Evolutionary conservation across 2,888 invertebrate genomes (phyloP), one percentile per base, ranked within the genome.

Genomic region (Agapetus fuscipes): DNA sequence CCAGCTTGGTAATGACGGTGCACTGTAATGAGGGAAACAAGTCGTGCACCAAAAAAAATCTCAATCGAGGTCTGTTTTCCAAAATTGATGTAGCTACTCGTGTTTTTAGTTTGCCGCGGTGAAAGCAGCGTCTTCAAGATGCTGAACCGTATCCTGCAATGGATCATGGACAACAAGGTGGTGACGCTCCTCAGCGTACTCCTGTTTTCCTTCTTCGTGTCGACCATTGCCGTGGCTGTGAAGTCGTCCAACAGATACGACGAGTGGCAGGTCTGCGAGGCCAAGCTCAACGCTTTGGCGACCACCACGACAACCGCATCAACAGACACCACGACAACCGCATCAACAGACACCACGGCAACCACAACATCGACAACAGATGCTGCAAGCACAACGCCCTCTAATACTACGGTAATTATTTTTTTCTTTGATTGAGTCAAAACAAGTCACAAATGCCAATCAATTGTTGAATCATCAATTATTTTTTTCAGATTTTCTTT

Each of bases 141-240:
- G 42, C 17, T 42, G 9, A 17, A 25, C n/a, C 26, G 15, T 11
- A 37, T 38, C 11, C 11, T 45, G 5, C 26, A 38, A 7, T 45
- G 45, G 48, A 15, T 43, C 12, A 3, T 36, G 6, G 33, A 40
- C 2, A 37, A 64, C 42, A 72, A 71, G 51, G 32, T 64, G 7
- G 34, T 64, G 2, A 13, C 61, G 3, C 50, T 66, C 35, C 55
- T 71, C 27, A 52, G 57, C 30, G 27, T 59, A 30, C 49, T 59
- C 1, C 51, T 59, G 14, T 48, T 63, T 14, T 61, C 63, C 20
- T 66, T 78, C 16, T 58, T 66, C 2, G 57, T 76, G 9, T 63
- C 75, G 0, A 76, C 76, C 1, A 61, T 74, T 37, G 63, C 66
- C 7, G 54, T 77, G 32, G 70, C 71, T 1, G 64, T 67, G 9